phyloP scores from a whole-genome alignment of 2,888 invertebrate species.

The Asteroscopus sphinx region DNA sequence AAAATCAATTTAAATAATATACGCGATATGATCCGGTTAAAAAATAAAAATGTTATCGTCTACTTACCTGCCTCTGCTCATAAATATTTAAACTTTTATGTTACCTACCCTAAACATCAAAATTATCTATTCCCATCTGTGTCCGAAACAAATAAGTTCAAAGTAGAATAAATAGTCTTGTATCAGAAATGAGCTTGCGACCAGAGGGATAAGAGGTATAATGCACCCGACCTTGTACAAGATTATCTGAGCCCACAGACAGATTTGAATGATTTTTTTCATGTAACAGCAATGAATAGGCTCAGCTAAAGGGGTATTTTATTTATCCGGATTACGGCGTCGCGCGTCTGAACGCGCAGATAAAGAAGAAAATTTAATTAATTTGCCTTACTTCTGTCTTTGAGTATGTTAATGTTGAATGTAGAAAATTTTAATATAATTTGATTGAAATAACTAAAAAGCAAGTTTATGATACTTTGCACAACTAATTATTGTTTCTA shows the following conservation, averaged over 20 bases:
- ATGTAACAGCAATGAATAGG: constrained; percentile 47
- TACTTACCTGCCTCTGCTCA: constrained; percentile 4
- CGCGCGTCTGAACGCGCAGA: constrained; percentile 6
- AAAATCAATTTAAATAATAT: too few species aligned
- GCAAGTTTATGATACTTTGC: constrained; percentile 2
- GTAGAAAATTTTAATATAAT: too few species aligned
- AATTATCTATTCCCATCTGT: constrained; percentile 37
- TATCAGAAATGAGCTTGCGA: constrained; percentile 49
- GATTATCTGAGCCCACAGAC: constrained; percentile 58
- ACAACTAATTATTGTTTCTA: constrained; percentile 10
- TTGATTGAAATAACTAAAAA: neutral
- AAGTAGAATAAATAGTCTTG: constrained; percentile 39
- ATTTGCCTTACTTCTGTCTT: constrained; percentile 22
- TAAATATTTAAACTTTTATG: constrained; percentile 17
- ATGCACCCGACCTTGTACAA: constrained; percentile 51
- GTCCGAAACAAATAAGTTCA: constrained; percentile 40
- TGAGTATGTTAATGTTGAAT: constrained; percentile 11
- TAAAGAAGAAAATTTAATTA: constrained; percentile 26
- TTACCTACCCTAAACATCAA: constrained; percentile 17
- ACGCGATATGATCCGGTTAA: too few species aligned
- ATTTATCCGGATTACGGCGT: constrained; percentile 39
- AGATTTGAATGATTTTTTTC: constrained; percentile 61
- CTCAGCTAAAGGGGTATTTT: constrained; percentile 38
- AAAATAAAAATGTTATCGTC: too few species aligned
- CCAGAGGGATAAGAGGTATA: constrained; percentile 52